phyloP scores from a whole-genome alignment of 30 jellyfish, hydroid and myxozoan species.

The Aurelia aurita complex sp. Pacific region DNA sequence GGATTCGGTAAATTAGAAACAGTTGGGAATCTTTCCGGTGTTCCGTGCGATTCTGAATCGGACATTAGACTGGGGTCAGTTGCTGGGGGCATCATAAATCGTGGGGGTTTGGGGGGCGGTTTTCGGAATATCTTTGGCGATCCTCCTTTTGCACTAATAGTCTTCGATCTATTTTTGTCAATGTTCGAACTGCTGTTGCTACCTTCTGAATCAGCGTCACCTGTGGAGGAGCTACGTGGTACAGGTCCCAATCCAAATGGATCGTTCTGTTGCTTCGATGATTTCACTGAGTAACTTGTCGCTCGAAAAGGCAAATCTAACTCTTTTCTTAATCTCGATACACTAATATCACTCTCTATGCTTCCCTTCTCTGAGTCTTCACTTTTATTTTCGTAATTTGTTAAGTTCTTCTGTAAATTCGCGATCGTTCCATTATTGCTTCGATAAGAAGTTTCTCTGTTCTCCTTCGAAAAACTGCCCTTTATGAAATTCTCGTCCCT shows the following conservation, averaged over 20 bases:
- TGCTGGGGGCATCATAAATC: constrained; percentile 15
- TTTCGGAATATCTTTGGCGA: constrained; percentile 25
- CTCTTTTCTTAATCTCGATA: constrained; percentile 12
- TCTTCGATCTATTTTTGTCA: constrained; percentile 21
- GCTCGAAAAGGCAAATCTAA: constrained; percentile 29
- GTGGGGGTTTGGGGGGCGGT: constrained; percentile 78
- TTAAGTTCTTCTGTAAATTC: background rate
- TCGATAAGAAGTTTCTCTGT: background rate
- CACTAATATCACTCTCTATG: background rate
- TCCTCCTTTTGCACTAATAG: constrained; percentile 11
- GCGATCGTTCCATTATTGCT: constrained; percentile 24
- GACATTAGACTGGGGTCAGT: constrained; percentile 13
- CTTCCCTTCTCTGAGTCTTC: constrained; percentile 36
- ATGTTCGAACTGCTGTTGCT: background rate
- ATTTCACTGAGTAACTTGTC: constrained; percentile 3
- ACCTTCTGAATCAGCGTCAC: constrained; percentile 36
- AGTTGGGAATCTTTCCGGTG: constrained; percentile 19
- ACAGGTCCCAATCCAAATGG: background rate
- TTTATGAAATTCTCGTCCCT: background rate
- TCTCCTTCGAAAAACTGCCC: constrained; percentile 21
- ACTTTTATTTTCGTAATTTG: constrained; percentile 16
- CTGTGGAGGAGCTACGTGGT: constrained; percentile 26
- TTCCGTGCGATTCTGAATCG: constrained; percentile 33
- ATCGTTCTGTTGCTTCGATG: constrained; percentile 6
- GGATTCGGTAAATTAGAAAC: background rate